Percentiles rank a stretch among this genome's conserved stretches.
Evolutionary conservation across 2,797 vertebrate genomes (phyloP).

Genomic region (Oryzias sinensis): DNA sequence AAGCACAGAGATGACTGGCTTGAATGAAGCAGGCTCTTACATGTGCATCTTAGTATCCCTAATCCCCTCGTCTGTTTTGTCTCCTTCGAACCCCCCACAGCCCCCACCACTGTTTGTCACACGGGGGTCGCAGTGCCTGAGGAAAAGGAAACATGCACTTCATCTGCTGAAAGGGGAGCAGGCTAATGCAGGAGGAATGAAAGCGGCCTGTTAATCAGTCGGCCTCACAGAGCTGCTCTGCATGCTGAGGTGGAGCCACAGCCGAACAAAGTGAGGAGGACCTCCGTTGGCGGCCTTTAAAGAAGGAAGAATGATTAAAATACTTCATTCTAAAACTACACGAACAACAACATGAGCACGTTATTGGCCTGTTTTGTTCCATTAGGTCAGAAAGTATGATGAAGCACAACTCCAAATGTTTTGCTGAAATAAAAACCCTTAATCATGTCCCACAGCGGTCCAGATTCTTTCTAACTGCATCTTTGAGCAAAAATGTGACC

Average conservation of each 20-base stretch:
- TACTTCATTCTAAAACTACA: too few relatives aligned
- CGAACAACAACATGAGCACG: too few relatives aligned
- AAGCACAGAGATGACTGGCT: conserved; percentile 48
- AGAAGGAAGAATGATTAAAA: too few relatives aligned
- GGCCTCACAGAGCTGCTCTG: conserved; percentile 37
- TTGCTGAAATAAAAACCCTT: too few relatives aligned
- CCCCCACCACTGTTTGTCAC: conserved; percentile 20
- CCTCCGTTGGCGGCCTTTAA: too few relatives aligned
- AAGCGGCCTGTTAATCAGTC: conserved; percentile 55
- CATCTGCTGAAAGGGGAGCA: conserved; percentile 43
- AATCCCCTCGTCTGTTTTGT: conserved; percentile 51
- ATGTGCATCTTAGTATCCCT: conserved; percentile 52
- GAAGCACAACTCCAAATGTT: too few relatives aligned
- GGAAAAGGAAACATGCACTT: conserved; percentile 43
- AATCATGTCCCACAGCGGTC: too few relatives aligned
- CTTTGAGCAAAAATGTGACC: too few relatives aligned
- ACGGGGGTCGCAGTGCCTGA: conserved; percentile 37
- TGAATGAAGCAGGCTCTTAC: conserved; percentile 51
- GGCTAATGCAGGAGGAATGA: conserved; percentile 55
- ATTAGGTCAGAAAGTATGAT: too few relatives aligned
- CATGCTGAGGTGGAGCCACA: conserved; percentile 4
- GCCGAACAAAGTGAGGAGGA: too few relatives aligned
- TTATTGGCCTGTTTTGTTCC: too few relatives aligned
- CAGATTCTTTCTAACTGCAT: too few relatives aligned
- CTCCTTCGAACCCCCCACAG: neutral